phyloP scores from a whole-genome alignment of 2,888 invertebrate species.

The Pasiphila rectangulata region DNA sequence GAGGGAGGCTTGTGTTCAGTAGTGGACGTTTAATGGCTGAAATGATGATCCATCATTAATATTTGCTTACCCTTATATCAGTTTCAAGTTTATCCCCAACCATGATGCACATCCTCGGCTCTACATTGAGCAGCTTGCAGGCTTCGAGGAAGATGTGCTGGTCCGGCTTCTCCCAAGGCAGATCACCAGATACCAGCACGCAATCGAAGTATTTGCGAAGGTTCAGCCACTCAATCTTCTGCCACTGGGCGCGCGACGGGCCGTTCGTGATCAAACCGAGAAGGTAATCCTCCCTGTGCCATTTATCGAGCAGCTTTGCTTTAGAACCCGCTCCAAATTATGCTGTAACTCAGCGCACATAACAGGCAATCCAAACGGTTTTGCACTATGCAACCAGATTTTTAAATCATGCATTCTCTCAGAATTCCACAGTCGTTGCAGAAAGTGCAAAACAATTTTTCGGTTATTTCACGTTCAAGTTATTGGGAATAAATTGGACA shows the following conservation, averaged over 20 bases:
- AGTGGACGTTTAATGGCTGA: too few relatives aligned
- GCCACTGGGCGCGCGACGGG: slow-evolving; percentile 93
- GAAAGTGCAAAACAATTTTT: slow-evolving; percentile 64
- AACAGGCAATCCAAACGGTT: slow-evolving; percentile 58
- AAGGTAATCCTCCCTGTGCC: slow-evolving; percentile 85
- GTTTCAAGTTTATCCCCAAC: slow-evolving; percentile 94
- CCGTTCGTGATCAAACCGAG: slow-evolving; percentile 93
- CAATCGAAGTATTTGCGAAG: slow-evolving; percentile 88
- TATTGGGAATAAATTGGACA: slow-evolving; percentile 62
- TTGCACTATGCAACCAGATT: slow-evolving; percentile 47
- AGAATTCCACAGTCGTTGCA: slow-evolving; percentile 21
- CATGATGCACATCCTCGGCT: slow-evolving; percentile 90
- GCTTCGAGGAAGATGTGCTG: slow-evolving; percentile 90
- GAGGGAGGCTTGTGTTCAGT: too few relatives aligned
- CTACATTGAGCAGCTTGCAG: slow-evolving; percentile 87
- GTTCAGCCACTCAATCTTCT: slow-evolving; percentile 88
- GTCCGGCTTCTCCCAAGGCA: slow-evolving; percentile 93
- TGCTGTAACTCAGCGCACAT: slow-evolving; percentile 73
- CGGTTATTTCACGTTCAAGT: slow-evolving; percentile 58
- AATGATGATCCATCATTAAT: too few relatives aligned
- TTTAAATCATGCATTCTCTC: slow-evolving; percentile 18
- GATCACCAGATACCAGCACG: slow-evolving; percentile 90
- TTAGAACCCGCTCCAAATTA: slow-evolving; percentile 58
- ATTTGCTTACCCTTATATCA: slow-evolving; percentile 84
- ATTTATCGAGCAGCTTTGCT: slow-evolving; percentile 71